Percentiles rank a stretch among this genome's conserved stretches.
phyloP scores from a whole-genome alignment of 2,888 invertebrate genomes.

The Nomada goodeniana region DNA sequence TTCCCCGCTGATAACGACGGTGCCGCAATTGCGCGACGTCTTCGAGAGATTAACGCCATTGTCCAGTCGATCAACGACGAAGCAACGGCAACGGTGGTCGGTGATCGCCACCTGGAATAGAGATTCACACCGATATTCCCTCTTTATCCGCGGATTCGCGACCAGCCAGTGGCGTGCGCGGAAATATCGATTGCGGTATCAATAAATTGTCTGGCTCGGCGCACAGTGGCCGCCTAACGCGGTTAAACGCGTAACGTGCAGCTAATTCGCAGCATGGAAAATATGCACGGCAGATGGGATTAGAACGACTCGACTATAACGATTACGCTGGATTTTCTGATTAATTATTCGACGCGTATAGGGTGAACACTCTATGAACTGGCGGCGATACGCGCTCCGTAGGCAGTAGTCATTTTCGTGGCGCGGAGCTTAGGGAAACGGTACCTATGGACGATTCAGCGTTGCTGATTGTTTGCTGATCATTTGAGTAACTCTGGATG shows the following conservation, averaged over 20 bases:
- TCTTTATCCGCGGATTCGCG: slow-evolving; percentile 13
- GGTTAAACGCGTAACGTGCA: slow-evolving; percentile 37
- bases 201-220: slow-evolving; percentile 33
- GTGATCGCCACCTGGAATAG: background rate
- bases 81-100: background rate
- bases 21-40: slow-evolving; percentile 34
- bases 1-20: slow-evolving; percentile 47
- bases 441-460: background rate
- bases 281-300: slow-evolving; percentile 40
- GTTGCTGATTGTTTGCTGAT: background rate
- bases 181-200: slow-evolving; percentile 42
- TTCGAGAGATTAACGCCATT: slow-evolving; percentile 39
- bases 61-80: slow-evolving; percentile 14
- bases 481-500: background rate
- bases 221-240: slow-evolving; percentile 31
- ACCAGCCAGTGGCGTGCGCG: background rate
- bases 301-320: slow-evolving; percentile 44
- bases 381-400: too few relatives aligned
- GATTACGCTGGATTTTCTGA: slow-evolving; percentile 51
- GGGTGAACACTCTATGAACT: background rate
- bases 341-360: slow-evolving; percentile 49
- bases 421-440: background rate
- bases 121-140: slow-evolving; percentile 1
- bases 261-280: slow-evolving; percentile 49
- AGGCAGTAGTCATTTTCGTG: slow-evolving; percentile 5